phyloP scores from a whole-genome alignment of 2,113 vertebrate species.

The Vireo altiloquus region DNA sequence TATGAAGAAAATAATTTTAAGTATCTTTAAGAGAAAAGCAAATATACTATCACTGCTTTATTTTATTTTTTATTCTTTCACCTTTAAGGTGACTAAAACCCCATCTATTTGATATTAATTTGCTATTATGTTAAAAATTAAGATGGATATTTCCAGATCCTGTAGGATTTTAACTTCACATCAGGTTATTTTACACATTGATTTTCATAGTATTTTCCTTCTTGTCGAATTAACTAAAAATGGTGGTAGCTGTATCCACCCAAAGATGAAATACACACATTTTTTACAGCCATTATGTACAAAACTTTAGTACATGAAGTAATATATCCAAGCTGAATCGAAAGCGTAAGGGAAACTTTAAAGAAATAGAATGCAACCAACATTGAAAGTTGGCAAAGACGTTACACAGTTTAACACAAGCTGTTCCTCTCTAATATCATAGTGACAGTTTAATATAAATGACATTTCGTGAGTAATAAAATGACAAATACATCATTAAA shows the following conservation, averaged over 20 bases:
- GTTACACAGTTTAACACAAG: slow-evolving; percentile 38
- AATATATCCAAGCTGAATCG: neutral
- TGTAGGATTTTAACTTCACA: neutral
- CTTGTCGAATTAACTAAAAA: neutral
- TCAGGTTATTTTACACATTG: neutral
- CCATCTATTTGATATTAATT: neutral
- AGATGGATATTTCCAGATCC: neutral
- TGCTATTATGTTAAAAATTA: neutral
- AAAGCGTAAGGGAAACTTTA: slow-evolving; percentile 5
- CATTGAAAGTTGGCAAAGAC: slow-evolving; percentile 24
- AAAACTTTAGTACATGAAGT: neutral
- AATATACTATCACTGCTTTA: neutral
- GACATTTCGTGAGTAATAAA: slow-evolving; percentile 61
- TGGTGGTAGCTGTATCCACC: neutral
- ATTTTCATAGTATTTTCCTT: neutral
- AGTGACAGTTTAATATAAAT: slow-evolving; percentile 57
- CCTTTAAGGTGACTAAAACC: neutral
- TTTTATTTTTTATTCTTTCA: neutral
- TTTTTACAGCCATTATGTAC: neutral
- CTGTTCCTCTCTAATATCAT: slow-evolving; percentile 56
- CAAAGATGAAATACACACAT: neutral
- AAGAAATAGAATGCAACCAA: neutral
- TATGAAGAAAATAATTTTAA: neutral
- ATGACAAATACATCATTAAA: slow-evolving; percentile 65
- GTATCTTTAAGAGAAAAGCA: neutral